phyloP scores from a whole-genome alignment of 2,113 vertebrate species.

The Otolemur garnettii region DNA sequence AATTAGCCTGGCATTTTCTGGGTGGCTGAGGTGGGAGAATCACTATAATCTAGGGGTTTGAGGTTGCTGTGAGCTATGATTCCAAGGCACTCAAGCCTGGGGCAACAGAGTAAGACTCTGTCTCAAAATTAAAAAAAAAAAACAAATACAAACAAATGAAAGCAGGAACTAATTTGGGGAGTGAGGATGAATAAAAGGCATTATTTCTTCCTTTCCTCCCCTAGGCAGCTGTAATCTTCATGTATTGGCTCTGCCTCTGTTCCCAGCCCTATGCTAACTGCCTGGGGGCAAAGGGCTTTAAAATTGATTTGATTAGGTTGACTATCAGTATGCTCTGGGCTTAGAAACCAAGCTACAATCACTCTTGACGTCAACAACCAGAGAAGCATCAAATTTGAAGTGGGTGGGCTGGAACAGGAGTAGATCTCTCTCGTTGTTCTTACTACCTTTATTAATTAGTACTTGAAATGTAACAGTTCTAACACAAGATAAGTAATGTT shows the following conservation, averaged over 20 bases:
- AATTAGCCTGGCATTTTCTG: too few species aligned
- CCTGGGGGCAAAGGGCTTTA: neutral
- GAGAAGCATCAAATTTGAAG: neutral
- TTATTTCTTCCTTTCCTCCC: neutral
- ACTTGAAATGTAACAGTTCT: neutral
- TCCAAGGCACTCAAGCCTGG: too few species aligned
- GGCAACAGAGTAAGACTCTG: too few species aligned
- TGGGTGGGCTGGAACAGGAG: neutral
- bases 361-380: neutral
- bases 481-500: constrained; percentile 15
- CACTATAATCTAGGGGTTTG: too few species aligned
- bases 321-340: neutral
- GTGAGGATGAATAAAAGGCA: neutral
- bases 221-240: neutral
- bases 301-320: neutral
- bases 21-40: too few species aligned
- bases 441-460: neutral
- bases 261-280: neutral
- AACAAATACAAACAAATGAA: neutral
- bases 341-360: constrained; percentile 35
- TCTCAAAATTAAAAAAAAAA: too few species aligned
- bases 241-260: neutral
- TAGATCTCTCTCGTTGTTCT: neutral
- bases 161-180: neutral
- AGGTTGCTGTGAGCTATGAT: too few species aligned